Evolutionary conservation across 2,113 vertebrate genomes (phyloP).

Genomic region (Benitochromis conjunctus): DNA sequence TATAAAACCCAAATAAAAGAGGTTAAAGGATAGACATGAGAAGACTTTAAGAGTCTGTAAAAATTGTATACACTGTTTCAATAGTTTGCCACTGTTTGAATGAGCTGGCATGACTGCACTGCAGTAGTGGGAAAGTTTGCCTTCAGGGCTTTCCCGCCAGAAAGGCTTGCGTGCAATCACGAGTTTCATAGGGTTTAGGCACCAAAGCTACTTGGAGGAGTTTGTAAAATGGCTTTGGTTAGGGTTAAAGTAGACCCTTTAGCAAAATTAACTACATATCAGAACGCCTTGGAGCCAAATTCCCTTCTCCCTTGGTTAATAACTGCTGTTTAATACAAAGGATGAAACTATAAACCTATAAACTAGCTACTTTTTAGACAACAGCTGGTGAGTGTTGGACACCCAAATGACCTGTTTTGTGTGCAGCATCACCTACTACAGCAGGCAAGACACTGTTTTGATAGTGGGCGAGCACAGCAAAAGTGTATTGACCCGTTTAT

Average conservation of each 20-base stretch:
- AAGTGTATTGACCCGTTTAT: background rate
- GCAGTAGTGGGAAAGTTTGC: background rate
- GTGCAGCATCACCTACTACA: background rate
- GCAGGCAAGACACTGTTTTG: constrained; percentile 32
- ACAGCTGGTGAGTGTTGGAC: background rate
- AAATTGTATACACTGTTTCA: background rate
- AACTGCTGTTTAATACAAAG: background rate
- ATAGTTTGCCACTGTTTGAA: background rate
- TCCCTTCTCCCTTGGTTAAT: background rate
- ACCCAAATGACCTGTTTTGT: background rate
- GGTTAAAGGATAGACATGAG: background rate
- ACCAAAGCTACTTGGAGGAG: background rate
- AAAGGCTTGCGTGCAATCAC: background rate
- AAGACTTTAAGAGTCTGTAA: background rate
- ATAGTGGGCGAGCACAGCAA: constrained; percentile 21
- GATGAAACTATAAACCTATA: background rate
- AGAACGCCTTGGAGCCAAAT: background rate
- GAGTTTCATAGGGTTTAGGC: background rate
- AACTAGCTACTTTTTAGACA: background rate
- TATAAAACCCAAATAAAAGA: background rate
- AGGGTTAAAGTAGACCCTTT: background rate
- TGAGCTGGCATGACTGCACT: background rate
- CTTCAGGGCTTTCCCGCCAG: background rate
- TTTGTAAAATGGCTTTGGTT: background rate
- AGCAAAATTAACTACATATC: background rate